Evolutionary conservation across 1,140 invertebrate genomes (phyloP), one percentile per base, ranked within the genome.

Genomic region (Vanessa tameamea): DNA sequence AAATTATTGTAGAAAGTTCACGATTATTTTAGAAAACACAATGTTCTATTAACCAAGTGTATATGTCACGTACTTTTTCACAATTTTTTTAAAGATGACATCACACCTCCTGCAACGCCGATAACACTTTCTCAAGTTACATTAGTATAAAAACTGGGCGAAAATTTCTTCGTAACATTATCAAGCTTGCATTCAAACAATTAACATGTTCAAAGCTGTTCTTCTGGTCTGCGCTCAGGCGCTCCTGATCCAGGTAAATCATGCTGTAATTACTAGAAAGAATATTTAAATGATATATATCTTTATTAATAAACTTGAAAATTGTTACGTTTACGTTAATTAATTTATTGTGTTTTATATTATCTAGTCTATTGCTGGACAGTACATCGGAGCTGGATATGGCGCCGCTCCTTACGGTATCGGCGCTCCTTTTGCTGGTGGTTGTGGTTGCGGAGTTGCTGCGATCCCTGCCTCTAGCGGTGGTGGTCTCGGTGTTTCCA

Each of bases 181-280:
- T 66, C 43, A 57, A 47, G 15, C 16, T 43, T 68, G 31, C 16
- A 4, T 43, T 20, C 15, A 43, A 68, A 68, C 13, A 47, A 13
- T 15, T 69, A 73, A 47, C 55, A 79, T 83, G 76, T 72, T 75
- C 55, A 78, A 81, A 23, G 50, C 53, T 43, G 53, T 82, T 26
- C 68, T 86, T 43, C 50, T 80, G 13, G 47, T 84, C 11, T 82
- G 78, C 57, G 81, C 79, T 69, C 79, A 81, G 23, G 77, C 75
- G 47, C 73, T 85, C 47, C 64, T 84, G 14, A 55, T 78, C n/a
- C 80, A 87, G 78, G 85, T 86, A 78, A 64, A 37, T 61, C 1
- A 55, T 43, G 6, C 37, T 9, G 37, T 0, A 43, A 9, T 43
- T 43, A 8, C 8, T 43, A 43, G 26, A 31, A 31, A 1, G 3